These are phyloP conservation scores for Meriones psammophilus DNA, from an alignment of 2,797 vertebrate genomes.

Conservation along the genomic window DNA sequence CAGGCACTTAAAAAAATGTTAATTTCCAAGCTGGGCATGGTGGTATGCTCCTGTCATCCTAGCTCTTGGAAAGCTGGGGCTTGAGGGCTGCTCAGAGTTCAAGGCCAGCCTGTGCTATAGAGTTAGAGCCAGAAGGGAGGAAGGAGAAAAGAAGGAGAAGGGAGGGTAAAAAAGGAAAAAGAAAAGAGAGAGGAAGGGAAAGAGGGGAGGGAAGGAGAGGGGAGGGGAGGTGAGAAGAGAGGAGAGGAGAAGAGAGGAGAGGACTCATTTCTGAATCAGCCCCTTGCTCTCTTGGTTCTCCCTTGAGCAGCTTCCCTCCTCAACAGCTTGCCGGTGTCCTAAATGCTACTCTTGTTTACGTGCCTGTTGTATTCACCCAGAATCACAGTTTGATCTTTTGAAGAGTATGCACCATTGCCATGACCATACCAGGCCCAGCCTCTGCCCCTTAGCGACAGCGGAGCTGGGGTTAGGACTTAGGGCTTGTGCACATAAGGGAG, in stretches of 20 bases:
- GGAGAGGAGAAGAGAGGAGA: neutral
- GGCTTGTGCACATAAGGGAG: slow-evolving; percentile 46
- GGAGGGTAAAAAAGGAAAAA: too few species aligned
- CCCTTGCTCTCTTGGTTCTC: neutral
- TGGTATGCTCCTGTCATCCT: too few species aligned
- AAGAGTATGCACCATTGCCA: neutral
- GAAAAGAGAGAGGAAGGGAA: too few species aligned
- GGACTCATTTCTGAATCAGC: neutral
- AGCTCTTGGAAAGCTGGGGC: neutral
- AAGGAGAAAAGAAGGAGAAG: too few species aligned
- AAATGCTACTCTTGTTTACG: neutral
- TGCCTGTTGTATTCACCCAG: neutral
- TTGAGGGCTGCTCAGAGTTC: neutral
- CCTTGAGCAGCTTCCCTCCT: neutral
- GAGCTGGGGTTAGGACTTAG: neutral
- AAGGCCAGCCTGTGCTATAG: neutral
- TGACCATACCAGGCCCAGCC: neutral
- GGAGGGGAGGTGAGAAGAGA: neutral
- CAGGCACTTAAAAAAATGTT: neutral
- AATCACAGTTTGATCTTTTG: neutral
- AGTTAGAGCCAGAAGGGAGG: neutral
- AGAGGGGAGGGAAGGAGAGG: accelerated
- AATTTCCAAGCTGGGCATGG: neutral
- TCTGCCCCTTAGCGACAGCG: accelerated
- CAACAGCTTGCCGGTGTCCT: neutral